Percentiles rank a stretch among this genome's conserved stretches.
Evolutionary conservation across 2,797 vertebrate genomes (phyloP).

Genomic region (Lagorchestes hirsutus): DNA sequence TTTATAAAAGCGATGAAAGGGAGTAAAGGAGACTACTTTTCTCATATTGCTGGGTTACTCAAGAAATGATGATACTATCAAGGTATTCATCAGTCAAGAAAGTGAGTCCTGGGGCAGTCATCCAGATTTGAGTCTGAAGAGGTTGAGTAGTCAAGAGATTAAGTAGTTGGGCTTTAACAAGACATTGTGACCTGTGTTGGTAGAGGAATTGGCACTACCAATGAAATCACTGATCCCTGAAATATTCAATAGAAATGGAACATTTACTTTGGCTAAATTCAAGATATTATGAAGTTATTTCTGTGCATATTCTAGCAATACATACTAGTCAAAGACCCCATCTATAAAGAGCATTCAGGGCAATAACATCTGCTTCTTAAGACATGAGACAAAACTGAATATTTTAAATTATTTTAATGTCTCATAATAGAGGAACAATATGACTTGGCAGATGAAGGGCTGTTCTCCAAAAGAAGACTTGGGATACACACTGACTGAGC

Average conservation of each 20-base stretch:
- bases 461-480: neutral
- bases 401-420: neutral
- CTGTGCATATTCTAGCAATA: too few species aligned
- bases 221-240: neutral
- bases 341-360: neutral
- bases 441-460: neutral
- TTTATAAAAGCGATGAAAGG: neutral
- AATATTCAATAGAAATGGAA: neutral
- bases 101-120: neutral
- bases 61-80: neutral
- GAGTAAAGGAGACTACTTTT: neutral
- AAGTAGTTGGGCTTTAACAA: neutral
- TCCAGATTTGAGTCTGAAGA: neutral
- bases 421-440: neutral
- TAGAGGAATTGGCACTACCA: neutral
- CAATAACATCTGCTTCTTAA: neutral
- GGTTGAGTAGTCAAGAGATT: neutral
- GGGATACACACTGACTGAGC: neutral
- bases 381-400: neutral
- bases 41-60: neutral
- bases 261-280: neutral
- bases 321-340: neutral
- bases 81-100: neutral
- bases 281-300: neutral
- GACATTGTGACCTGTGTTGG: neutral